A percentile compares a stretch with the other conserved stretches of the same genome.
These are phyloP conservation scores for Rhorus exstirpatorius DNA, from an alignment of 2,888 invertebrate genomes.

Conservation along the genomic window DNA sequence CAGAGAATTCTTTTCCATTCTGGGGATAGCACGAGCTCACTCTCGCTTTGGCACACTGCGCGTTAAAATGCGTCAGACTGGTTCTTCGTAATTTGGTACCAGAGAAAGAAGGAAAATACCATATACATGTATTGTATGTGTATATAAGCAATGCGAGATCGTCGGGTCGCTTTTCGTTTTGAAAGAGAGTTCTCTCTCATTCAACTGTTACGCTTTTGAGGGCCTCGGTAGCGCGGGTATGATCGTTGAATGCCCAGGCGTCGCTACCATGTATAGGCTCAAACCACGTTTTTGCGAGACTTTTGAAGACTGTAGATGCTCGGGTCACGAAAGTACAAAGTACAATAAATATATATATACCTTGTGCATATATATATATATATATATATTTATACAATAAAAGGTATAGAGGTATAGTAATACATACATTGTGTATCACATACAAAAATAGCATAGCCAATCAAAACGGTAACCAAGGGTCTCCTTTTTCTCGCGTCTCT, in stretches of 20 bases:
- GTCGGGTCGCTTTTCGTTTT: conserved; percentile 65
- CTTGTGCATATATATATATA: conserved; percentile 21
- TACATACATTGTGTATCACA: conserved; percentile 40
- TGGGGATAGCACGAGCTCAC: conserved; percentile 58
- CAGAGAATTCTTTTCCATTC: conserved; percentile 45
- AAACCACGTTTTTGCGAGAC: conserved; percentile 57
- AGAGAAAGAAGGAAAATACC: not conserved
- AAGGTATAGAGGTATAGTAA: conserved; percentile 27
- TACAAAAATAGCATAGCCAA: conserved; percentile 51
- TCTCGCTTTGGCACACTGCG: conserved; percentile 47
- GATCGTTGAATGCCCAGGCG: conserved; percentile 66
- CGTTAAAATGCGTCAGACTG: conserved; percentile 60
- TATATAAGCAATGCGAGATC: conserved; percentile 52
- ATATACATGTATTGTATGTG: conserved; percentile 23
- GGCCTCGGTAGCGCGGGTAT: conserved; percentile 55
- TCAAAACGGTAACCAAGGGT: conserved; percentile 66
- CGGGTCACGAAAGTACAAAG: conserved; percentile 63
- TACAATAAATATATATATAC: conserved; percentile 41
- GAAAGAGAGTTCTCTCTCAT: conserved; percentile 67
- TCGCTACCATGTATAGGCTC: conserved; percentile 50
- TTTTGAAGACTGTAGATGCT: conserved; percentile 54
- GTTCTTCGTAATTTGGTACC: conserved; percentile 62
- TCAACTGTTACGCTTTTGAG: conserved; percentile 64
- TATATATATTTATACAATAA: not conserved
- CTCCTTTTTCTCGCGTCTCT: conserved; percentile 40